These are phyloP conservation scores for Coregonus clupeaformis DNA, from an alignment of 2,113 vertebrate genomes.

Conservation along the genomic window DNA sequence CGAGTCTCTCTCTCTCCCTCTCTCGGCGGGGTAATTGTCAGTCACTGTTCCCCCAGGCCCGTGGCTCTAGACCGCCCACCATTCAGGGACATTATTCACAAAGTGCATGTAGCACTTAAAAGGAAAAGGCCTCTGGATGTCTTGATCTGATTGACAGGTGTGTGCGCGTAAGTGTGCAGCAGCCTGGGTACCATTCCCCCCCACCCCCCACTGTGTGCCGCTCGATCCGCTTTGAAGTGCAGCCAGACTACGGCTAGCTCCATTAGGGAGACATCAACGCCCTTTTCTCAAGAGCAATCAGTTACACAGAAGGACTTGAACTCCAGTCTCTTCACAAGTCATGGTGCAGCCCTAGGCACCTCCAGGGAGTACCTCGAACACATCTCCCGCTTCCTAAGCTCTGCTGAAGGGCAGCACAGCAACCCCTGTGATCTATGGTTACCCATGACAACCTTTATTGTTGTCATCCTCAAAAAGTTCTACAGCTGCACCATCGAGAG, in stretches of 20 bases:
- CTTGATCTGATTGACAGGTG: not conserved
- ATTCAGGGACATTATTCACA: conserved; percentile 30
- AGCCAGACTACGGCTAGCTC: not conserved
- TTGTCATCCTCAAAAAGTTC: not conserved
- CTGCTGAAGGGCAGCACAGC: not conserved
- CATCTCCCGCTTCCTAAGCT: not conserved
- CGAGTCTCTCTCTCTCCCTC: too few species aligned
- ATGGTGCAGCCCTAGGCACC: conserved; percentile 2
- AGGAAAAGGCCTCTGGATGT: conserved; percentile 14
- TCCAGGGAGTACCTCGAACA: not conserved
- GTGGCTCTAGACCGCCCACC: conserved; percentile 20
- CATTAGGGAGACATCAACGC: not conserved
- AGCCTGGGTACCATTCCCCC: not conserved
- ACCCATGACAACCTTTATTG: not conserved
- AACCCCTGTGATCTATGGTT: not conserved
- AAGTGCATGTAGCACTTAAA: conserved; percentile 26
- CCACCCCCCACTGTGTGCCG: not conserved
- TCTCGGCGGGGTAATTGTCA: conserved; percentile 30
- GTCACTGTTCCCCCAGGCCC: conserved; percentile 19
- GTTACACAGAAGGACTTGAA: conserved; percentile 12
- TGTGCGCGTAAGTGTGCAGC: not conserved
- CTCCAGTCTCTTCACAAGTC: conserved; percentile 1
- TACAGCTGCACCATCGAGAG: too few species aligned
- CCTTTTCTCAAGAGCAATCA: conserved; percentile 1
- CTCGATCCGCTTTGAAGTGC: not conserved